Conservation (phyloP, 2,113 vertebrate species). For the Propithecus coquereli region DNA sequence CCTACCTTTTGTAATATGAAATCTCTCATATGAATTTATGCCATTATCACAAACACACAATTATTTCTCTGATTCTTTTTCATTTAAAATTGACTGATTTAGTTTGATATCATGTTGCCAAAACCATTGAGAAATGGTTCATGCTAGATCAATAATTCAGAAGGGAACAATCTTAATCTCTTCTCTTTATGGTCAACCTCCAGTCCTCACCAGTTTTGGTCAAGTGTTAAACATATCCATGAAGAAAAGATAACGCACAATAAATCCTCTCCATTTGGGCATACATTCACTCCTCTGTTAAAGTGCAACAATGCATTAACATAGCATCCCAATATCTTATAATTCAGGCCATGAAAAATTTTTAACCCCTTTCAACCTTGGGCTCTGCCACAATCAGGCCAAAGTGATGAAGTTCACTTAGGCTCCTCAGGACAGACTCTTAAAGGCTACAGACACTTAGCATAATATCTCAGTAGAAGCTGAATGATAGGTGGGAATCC, state of each 20-base stretch:
- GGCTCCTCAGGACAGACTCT: neutral
- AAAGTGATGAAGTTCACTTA: neutral
- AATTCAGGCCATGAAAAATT: neutral
- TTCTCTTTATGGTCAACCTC: neutral
- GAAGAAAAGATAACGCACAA: neutral
- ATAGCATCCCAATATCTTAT: neutral
- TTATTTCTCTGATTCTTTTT: neutral
- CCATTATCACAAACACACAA: neutral
- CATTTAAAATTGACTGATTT: conserved; percentile 11
- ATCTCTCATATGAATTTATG: neutral
- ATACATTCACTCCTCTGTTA: neutral
- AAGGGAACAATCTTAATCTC: neutral
- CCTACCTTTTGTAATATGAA: neutral
- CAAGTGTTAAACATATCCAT: neutral
- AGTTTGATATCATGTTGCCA: neutral
- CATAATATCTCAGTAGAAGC: neutral
- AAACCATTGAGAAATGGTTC: neutral
- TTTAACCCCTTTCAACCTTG: neutral
- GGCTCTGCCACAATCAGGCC: neutral
- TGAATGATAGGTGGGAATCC: neutral
- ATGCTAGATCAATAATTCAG: neutral
- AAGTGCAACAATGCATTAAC: neutral
- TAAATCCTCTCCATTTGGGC: neutral
- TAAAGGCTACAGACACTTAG: neutral
- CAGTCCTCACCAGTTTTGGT: neutral